Percentiles rank a stretch among this genome's conserved stretches.
phyloP scores from a whole-genome alignment of 2,888 invertebrate genomes.

The Pecten maximus region DNA sequence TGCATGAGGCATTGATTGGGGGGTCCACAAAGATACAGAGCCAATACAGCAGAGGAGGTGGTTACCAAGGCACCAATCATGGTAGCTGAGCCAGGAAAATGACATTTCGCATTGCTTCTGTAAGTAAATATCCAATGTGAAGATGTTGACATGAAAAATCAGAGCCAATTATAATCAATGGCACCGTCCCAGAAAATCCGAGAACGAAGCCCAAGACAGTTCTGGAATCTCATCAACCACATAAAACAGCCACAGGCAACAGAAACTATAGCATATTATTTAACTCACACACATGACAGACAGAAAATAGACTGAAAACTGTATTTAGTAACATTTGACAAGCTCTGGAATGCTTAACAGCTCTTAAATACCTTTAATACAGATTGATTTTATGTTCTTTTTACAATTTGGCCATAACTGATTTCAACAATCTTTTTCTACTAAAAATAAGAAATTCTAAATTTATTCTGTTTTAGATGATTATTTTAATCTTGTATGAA shows the following conservation, averaged over 20 bases:
- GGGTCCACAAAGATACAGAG: neutral
- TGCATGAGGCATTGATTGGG: neutral
- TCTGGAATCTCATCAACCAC: neutral
- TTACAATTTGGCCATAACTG: too few relatives aligned
- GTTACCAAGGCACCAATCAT: neutral
- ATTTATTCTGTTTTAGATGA: too few relatives aligned
- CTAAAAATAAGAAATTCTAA: too few relatives aligned
- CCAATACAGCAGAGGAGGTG: neutral
- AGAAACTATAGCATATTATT: neutral
- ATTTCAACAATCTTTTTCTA: too few relatives aligned
- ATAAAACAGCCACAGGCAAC: neutral
- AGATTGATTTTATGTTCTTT: too few relatives aligned
- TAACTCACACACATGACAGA: neutral
- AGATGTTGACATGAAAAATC: constrained; percentile 24
- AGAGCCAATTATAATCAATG: constrained; percentile 28
- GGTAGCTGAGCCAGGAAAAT: neutral
- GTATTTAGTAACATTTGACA: neutral
- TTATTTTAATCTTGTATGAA: too few relatives aligned
- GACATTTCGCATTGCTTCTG: neutral
- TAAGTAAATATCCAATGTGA: neutral
- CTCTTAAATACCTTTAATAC: too few relatives aligned
- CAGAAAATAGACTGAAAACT: neutral
- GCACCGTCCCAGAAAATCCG: neutral
- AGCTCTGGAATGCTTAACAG: neutral
- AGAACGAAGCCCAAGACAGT: neutral